A percentile compares a stretch with the other conserved stretches of the same genome.
Evolutionary conservation across 2,113 vertebrate genomes (phyloP).

Genomic region (Chaetorhynchus papuensis): DNA sequence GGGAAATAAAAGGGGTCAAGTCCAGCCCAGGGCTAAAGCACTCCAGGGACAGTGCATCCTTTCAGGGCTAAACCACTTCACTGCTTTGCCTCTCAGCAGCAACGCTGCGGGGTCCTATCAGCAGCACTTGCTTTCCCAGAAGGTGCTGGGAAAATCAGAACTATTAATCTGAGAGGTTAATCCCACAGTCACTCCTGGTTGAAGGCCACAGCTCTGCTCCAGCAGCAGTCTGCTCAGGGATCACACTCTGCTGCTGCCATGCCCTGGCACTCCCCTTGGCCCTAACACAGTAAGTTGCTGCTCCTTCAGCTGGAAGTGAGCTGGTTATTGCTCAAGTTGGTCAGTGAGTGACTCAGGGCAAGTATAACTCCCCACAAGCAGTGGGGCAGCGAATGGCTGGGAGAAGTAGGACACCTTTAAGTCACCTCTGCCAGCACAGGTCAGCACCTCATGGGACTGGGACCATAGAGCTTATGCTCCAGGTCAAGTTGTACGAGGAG

Average conservation of each 20-base stretch:
- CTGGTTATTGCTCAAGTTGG: not conserved
- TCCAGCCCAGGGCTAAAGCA: not conserved
- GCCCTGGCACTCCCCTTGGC: not conserved
- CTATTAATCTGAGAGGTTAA: not conserved
- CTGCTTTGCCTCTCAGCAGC: not conserved
- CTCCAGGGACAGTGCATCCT: not conserved
- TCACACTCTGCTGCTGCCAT: not conserved
- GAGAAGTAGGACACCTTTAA: not conserved
- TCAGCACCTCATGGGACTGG: not conserved
- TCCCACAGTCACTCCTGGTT: not conserved
- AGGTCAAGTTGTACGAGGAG: rapidly evolving
- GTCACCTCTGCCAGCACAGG: not conserved
- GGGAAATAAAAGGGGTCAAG: not conserved
- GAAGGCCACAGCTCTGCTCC: not conserved
- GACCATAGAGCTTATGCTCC: not conserved
- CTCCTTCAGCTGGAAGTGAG: not conserved
- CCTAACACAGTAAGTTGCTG: not conserved
- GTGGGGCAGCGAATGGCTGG: rapidly evolving
- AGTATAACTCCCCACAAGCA: not conserved
- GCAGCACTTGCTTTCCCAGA: not conserved
- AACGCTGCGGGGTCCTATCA: not conserved
- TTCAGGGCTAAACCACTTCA: not conserved
- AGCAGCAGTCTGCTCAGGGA: not conserved
- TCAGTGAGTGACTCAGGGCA: not conserved
- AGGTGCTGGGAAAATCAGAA: not conserved